Conservation (phyloP, 2,888 invertebrate species). For the Phaedon cochleariae region DNA sequence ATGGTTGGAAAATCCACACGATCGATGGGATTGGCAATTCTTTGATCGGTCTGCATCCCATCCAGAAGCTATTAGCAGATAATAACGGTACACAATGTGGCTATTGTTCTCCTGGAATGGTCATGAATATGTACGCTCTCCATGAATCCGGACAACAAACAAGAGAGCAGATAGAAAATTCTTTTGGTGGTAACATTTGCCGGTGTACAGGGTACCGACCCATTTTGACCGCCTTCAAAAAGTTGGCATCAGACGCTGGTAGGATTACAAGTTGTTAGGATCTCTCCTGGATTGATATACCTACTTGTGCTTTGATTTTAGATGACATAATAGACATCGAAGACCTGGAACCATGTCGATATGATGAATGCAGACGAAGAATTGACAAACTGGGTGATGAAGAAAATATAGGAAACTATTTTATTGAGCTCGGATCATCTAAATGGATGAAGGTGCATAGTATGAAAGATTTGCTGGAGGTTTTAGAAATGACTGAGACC, state of each 20-base stretch:
- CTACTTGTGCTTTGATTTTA: conserved; percentile 1
- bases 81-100: conserved; percentile 76
- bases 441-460: conserved; percentile 69
- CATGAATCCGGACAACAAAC: conserved; percentile 61
- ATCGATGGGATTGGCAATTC: conserved; percentile 76
- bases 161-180: conserved; percentile 72
- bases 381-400: conserved; percentile 55
- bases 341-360: conserved; percentile 51
- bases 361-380: conserved; percentile 53
- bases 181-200: conserved; percentile 76
- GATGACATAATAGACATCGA: conserved; percentile 59
- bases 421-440: conserved; percentile 56
- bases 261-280: too few relatives aligned
- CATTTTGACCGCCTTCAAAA: conserved; percentile 72
- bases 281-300: too few relatives aligned
- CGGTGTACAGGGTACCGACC: conserved; percentile 76
- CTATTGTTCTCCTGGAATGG: conserved; percentile 78
- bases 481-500: conserved; percentile 60
- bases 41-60: conserved; percentile 68
- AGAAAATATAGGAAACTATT: conserved; percentile 45
- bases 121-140: conserved; percentile 76
- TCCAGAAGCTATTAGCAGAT: conserved; percentile 69
- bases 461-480: conserved; percentile 67
- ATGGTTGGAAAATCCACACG: conserved; percentile 74
- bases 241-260: conserved; percentile 65